Conservation (phyloP, 1,140 invertebrate species). For the Pentalonia nigronervosa region DNA sequence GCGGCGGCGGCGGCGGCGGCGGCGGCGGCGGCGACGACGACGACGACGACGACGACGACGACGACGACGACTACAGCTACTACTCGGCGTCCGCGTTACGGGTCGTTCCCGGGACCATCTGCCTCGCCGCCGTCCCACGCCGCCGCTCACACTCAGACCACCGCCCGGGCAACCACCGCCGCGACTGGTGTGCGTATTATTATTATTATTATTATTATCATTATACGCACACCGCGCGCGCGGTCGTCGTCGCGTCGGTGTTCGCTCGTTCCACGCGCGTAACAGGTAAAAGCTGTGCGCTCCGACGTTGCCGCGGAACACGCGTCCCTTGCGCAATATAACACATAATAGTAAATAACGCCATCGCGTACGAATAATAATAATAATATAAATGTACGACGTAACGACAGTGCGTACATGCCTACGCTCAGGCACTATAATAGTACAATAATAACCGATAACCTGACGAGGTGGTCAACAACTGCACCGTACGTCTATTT, state of each 20-base stretch:
- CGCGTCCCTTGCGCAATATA: neutral
- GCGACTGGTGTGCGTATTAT: neutral
- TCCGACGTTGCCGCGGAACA: neutral
- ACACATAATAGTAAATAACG: neutral
- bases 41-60: neutral
- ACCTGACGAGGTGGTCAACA: neutral
- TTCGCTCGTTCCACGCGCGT: conserved; percentile 20
- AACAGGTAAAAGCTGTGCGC: conserved; percentile 45
- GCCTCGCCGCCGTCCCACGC: conserved; percentile 36
- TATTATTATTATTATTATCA: neutral
- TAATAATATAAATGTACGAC: neutral
- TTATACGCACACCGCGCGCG: neutral
- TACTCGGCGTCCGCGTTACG: neutral
- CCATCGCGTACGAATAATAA: neutral
- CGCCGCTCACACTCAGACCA: neutral
- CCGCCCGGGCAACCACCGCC: conserved; percentile 37
- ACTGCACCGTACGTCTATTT: too few species aligned
- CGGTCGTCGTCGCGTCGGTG: neutral
- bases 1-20: too few species aligned
- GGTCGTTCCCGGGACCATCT: conserved; percentile 55
- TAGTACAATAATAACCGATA: too few species aligned
- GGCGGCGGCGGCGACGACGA: neutral
- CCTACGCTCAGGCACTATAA: neutral
- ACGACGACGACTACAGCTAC: neutral
- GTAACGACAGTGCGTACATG: too few species aligned